These are phyloP conservation scores for Drosophila persimilis DNA, from an alignment of 1,140 invertebrate species.

Conservation along the genomic window DNA sequence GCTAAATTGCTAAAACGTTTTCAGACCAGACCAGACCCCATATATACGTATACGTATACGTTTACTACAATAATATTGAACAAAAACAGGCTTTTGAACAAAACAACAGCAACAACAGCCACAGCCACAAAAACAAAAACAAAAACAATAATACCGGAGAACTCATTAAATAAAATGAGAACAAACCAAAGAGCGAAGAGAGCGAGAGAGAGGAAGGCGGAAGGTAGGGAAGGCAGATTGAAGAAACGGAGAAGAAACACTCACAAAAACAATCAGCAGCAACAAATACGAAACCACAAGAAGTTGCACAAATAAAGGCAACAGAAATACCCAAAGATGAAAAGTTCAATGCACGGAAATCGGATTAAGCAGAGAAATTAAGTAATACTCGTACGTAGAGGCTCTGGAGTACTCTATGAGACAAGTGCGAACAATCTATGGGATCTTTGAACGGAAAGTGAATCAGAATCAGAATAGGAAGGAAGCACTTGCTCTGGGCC, in stretches of 20 bases:
- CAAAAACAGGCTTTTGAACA: slow-evolving; percentile 36
- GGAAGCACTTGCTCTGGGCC: no score
- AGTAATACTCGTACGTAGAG: slow-evolving; percentile 60
- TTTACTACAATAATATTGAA: slow-evolving; percentile 13
- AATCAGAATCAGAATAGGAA: background rate
- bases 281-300: slow-evolving; percentile 53
- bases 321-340: slow-evolving; percentile 44
- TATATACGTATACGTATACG: background rate
- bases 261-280: slow-evolving; percentile 49
- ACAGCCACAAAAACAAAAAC: background rate
- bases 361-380: slow-evolving; percentile 78
- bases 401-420: background rate
- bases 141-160: slow-evolving; percentile 42
- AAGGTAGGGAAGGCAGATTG: no score
- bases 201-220: no score
- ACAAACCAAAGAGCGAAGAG: slow-evolving; percentile 39
- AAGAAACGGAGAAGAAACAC: slow-evolving; percentile 15
- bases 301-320: slow-evolving; percentile 52
- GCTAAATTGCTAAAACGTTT: slow-evolving; percentile 24
- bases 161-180: slow-evolving; percentile 72
- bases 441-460: background rate
- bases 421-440: background rate
- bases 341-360: slow-evolving; percentile 80
- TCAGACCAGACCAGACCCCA: background rate
- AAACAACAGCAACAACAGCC: slow-evolving; percentile 5